These are phyloP conservation scores for Xestia ashworthii DNA, from an alignment of 2,888 invertebrate species.

Conservation along the genomic window DNA sequence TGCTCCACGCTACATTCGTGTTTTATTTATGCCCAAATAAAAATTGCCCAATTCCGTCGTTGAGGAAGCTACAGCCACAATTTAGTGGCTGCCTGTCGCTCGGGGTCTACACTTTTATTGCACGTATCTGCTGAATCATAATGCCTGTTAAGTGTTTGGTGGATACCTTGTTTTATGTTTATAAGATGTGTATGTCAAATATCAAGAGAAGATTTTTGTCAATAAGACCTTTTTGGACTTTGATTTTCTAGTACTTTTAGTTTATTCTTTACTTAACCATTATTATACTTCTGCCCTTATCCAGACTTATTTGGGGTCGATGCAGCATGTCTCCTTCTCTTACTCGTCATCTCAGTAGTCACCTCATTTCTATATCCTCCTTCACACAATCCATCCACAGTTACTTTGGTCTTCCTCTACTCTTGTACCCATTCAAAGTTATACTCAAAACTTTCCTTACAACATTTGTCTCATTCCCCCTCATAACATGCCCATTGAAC, in stretches of 20 bases:
- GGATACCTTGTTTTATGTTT: conserved; percentile 15
- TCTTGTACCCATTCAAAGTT: background rate
- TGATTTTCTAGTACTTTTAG: background rate
- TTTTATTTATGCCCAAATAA: conserved; percentile 87
- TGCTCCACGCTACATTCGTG: conserved; percentile 79
- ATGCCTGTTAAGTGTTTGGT: conserved; percentile 48
- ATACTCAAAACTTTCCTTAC: background rate
- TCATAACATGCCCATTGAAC: background rate
- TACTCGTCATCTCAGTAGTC: background rate
- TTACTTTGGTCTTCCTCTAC: background rate
- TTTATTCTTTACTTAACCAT: background rate
- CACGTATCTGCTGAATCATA: conserved; percentile 55
- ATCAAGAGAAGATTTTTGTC: background rate
- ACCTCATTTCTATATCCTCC: background rate
- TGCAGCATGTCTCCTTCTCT: background rate
- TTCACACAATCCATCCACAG: background rate
- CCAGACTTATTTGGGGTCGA: background rate
- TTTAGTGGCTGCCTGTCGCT: conserved; percentile 72
- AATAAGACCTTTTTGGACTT: background rate
- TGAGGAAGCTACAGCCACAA: conserved; percentile 68
- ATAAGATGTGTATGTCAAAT: conserved; percentile 12
- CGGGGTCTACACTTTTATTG: conserved; percentile 53
- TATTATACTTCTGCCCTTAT: background rate
- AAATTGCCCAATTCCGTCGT: conserved; percentile 82
- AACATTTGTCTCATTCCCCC: background rate